Conservation (phyloP, 2,888 invertebrate genomes). For the Platycheirus rosarum region DNA sequence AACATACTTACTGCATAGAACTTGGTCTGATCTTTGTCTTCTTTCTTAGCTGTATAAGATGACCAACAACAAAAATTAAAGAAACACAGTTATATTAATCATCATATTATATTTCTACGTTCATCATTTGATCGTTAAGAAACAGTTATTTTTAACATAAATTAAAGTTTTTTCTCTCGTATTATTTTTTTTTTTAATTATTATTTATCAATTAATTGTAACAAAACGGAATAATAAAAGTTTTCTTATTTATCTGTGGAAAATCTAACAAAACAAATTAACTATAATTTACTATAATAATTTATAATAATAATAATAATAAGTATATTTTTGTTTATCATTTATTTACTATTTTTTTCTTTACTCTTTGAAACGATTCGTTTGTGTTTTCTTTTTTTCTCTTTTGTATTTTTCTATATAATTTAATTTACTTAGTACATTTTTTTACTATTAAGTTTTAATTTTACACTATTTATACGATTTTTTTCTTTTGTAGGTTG, state of each 20-base stretch:
- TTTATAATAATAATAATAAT: conserved; percentile 49
- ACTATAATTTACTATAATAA: conserved; percentile 47
- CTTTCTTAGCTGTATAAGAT: no score
- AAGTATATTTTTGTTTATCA: conserved; percentile 11
- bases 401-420: conserved; percentile 16
- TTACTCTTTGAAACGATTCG: conserved; percentile 61
- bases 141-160: conserved; percentile 68
- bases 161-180: conserved; percentile 47
- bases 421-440: conserved; percentile 34
- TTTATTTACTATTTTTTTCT: no score
- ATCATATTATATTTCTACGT: conserved; percentile 72
- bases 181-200: no score
- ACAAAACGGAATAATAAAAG: conserved; percentile 52
- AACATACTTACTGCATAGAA: no score
- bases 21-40: no score
- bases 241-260: conserved; percentile 54
- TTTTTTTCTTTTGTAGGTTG: conserved; percentile 42
- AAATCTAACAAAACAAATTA: conserved; percentile 72
- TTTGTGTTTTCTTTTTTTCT: conserved; percentile 38
- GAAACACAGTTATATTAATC: conserved; percentile 60
- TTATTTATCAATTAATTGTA: conserved; percentile 46
- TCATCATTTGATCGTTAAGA: conserved; percentile 67
- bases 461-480: conserved; percentile 47
- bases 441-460: conserved; percentile 31
- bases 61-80: no score